These are phyloP conservation scores for Erythrolamprus reginae DNA, from an alignment of 2,113 vertebrate genomes.

Conservation along the genomic window DNA sequence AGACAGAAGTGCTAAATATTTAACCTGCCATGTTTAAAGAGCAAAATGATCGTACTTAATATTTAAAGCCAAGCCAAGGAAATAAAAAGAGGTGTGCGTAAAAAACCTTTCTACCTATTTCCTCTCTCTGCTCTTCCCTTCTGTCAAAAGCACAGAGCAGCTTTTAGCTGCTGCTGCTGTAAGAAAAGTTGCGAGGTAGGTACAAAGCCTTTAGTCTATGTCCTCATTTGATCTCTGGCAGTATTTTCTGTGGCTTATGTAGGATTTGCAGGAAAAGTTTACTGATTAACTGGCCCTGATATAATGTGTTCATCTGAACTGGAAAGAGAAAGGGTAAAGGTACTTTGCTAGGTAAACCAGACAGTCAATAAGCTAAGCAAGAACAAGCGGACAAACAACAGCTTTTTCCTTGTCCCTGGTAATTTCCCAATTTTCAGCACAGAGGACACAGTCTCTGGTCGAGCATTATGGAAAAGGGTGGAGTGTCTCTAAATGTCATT, in stretches of 20 bases:
- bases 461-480: not conserved
- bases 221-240: constrained; percentile 2
- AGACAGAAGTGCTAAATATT: not conserved
- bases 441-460: not conserved
- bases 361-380: not conserved
- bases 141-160: not conserved
- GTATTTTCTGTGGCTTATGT: not conserved
- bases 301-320: not conserved
- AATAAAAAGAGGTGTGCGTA: not conserved
- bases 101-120: not conserved
- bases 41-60: not conserved
- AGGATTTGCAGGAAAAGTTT: not conserved
- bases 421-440: not conserved
- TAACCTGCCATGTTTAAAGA: not conserved
- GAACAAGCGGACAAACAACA: not conserved
- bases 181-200: not conserved
- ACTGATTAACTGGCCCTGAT: not conserved
- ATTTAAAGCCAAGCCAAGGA: not conserved
- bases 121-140: not conserved
- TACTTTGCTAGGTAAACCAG: not conserved
- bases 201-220: not conserved
- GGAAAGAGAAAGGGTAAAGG: not conserved
- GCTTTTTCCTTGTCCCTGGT: not conserved
- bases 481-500: not conserved
- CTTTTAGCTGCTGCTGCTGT: not conserved